phyloP scores from a whole-genome alignment of 2,888 invertebrate genomes.

The Agonopterix alstromeriana region DNA sequence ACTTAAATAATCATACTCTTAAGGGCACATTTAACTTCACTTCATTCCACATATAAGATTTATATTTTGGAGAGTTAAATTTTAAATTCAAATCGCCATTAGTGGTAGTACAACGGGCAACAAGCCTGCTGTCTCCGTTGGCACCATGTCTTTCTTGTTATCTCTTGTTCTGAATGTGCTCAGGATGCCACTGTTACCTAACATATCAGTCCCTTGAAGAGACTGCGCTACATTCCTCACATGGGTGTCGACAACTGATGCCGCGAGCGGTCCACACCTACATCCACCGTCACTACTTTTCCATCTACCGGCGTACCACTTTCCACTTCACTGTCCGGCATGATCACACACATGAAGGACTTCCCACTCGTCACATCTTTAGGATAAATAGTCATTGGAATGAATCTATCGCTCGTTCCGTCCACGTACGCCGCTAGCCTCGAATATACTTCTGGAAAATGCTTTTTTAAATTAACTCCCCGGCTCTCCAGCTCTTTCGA shows the following conservation, averaged over 20 bases:
- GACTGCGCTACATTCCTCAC: slow-evolving; percentile 23
- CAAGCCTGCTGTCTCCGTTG: no score
- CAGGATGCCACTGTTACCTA: neutral
- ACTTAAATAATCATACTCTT: slow-evolving; percentile 22
- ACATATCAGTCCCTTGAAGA: neutral
- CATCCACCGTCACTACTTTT: slow-evolving; percentile 78
- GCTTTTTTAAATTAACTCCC: slow-evolving; percentile 88
- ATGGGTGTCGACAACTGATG: slow-evolving; percentile 72
- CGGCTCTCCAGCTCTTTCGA: slow-evolving; percentile 85
- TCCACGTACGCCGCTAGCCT: slow-evolving; percentile 90
- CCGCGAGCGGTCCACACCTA: slow-evolving; percentile 72
- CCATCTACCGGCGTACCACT: slow-evolving; percentile 77
- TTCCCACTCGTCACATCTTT: slow-evolving; percentile 87
- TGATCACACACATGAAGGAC: slow-evolving; percentile 93
- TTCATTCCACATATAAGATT: slow-evolving; percentile 33
- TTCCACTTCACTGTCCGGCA: slow-evolving; percentile 87
- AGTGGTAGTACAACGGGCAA: no score
- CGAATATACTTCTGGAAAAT: slow-evolving; percentile 92
- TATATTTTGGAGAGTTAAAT: slow-evolving; percentile 19
- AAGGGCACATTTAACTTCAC: slow-evolving; percentile 25
- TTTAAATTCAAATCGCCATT: neutral
- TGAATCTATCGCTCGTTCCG: slow-evolving; percentile 84
- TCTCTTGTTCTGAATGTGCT: neutral
- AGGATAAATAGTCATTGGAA: slow-evolving; percentile 92
- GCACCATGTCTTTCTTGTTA: neutral